A percentile compares a stretch with the other conserved stretches of the same genome.
Conservation (phyloP, 2,888 invertebrate species). For the Acheta domesticus region DNA sequence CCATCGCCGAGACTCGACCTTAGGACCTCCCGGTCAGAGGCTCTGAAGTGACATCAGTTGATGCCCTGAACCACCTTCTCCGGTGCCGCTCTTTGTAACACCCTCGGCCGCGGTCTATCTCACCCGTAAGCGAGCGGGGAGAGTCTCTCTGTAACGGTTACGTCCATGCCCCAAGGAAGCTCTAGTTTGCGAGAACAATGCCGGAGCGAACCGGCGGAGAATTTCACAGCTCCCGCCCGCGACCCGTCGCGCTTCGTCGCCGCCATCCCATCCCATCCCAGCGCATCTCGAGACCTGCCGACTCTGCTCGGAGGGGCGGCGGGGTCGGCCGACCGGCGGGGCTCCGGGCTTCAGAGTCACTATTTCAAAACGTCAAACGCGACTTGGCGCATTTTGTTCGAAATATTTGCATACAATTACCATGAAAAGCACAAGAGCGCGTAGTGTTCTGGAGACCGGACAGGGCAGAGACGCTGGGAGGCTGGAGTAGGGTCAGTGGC, state of each 20-base stretch:
- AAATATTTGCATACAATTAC: constrained; percentile 1
- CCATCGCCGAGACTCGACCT: no score
- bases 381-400: neutral
- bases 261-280: neutral
- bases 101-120: no score
- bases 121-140: neutral
- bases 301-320: no score
- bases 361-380: neutral
- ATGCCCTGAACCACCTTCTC: no score
- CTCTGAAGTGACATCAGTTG: no score
- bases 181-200: neutral
- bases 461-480: neutral
- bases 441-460: neutral
- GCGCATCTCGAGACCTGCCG: no score
- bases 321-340: neutral
- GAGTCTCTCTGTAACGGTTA: neutral
- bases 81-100: no score
- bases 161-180: neutral
- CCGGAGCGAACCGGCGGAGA: neutral
- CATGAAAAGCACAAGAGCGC: neutral
- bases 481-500: neutral
- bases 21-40: no score
- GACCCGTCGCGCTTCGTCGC: neutral
- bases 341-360: neutral
- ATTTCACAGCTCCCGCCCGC: constrained; percentile 8